Percentiles rank a stretch among this genome's conserved stretches.
phyloP scores from a whole-genome alignment of 1,140 invertebrate species.

The Leptinotarsa undecemlineata region DNA sequence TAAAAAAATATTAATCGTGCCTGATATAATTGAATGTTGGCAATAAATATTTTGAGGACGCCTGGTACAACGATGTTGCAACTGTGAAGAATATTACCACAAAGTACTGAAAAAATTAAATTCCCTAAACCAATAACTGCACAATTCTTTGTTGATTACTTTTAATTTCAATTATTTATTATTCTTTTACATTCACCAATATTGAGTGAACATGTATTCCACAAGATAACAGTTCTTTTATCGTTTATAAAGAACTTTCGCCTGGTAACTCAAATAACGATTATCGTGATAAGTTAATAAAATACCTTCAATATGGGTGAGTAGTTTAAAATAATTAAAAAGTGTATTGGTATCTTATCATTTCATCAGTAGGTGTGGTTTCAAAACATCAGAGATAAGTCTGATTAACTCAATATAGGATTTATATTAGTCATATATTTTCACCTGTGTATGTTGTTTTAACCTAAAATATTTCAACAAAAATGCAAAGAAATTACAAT shows the following conservation, averaged over 20 bases:
- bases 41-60: too few relatives aligned
- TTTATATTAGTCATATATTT: not conserved
- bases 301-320: slow-evolving; percentile 1
- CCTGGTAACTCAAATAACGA: too few relatives aligned
- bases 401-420: not conserved
- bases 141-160: too few relatives aligned
- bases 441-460: not conserved
- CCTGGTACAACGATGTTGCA: too few relatives aligned
- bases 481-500: not conserved
- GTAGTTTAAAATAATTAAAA: not conserved
- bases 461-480: not conserved
- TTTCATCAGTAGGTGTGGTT: slow-evolving; percentile 17
- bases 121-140: too few relatives aligned
- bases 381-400: not conserved
- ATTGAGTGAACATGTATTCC: not conserved
- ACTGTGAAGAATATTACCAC: too few relatives aligned
- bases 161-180: too few relatives aligned
- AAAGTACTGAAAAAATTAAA: too few relatives aligned
- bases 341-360: slow-evolving; percentile 1
- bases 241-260: not conserved
- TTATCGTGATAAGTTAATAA: not conserved
- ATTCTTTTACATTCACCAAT: too few relatives aligned
- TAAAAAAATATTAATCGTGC: too few relatives aligned
- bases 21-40: too few relatives aligned
- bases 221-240: not conserved